phyloP scores from a whole-genome alignment of 2,797 vertebrate species.

The Enteromius anoplus region DNA sequence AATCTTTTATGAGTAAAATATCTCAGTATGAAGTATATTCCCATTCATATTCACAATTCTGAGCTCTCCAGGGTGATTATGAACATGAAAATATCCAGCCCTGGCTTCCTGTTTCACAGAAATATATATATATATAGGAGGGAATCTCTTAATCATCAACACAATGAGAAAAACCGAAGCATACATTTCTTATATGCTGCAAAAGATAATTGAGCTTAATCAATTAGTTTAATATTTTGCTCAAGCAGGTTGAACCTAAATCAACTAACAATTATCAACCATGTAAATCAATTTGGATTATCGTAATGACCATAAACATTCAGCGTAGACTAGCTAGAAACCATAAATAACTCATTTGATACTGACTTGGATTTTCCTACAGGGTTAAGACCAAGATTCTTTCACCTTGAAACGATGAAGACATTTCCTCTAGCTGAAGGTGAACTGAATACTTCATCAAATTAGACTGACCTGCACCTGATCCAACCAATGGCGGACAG shows the following conservation, averaged over 20 bases:
- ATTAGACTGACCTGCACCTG: conserved; percentile 76
- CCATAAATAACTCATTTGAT: neutral
- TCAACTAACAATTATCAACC: neutral
- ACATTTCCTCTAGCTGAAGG: conserved; percentile 23
- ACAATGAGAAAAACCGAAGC: too few species aligned
- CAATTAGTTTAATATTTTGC: too few species aligned
- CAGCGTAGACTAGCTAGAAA: neutral
- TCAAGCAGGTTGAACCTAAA: neutral
- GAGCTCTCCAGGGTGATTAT: too few species aligned
- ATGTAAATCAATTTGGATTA: neutral
- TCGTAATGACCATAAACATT: neutral
- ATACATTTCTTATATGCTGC: too few species aligned
- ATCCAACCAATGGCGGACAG: conserved; percentile 80
- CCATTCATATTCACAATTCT: too few species aligned
- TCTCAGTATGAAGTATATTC: too few species aligned
- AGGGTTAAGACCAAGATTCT: neutral
- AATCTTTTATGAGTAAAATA: too few species aligned
- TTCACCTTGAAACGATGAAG: neutral
- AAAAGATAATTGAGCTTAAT: too few species aligned
- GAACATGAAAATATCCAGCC: too few species aligned
- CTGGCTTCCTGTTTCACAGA: too few species aligned
- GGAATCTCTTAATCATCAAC: too few species aligned
- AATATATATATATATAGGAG: too few species aligned
- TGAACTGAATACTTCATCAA: conserved; percentile 41
- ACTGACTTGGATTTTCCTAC: neutral